A percentile compares a stretch with the other conserved stretches of the same genome.
phyloP scores from a whole-genome alignment of 2,888 invertebrate genomes.

The Omphaloscelis lunosa region DNA sequence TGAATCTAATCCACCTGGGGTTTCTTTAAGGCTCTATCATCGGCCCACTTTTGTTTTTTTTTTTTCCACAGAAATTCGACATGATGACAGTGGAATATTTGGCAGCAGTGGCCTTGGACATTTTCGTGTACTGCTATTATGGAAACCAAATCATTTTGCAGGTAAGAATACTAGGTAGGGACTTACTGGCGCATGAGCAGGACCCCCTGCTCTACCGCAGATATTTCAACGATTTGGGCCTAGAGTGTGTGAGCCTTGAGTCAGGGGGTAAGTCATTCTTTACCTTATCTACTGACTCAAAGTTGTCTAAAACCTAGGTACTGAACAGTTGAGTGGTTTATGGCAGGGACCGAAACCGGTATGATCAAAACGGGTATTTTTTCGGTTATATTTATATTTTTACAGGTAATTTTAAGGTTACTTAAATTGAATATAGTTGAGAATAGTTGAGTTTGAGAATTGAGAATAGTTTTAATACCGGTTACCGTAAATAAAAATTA shows the following conservation, averaged over 20 bases:
- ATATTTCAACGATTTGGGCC: too few species aligned
- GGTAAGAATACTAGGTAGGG: constrained; percentile 66
- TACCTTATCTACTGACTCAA: background rate
- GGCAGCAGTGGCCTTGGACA: constrained; percentile 84
- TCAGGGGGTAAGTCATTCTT: too few species aligned
- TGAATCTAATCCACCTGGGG: background rate
- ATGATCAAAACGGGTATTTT: too few species aligned
- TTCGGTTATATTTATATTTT: too few species aligned
- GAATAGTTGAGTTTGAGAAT: too few species aligned
- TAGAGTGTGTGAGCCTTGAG: background rate
- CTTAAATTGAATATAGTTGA: too few species aligned
- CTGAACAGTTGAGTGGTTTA: background rate
- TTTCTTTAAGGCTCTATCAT: constrained; percentile 3
- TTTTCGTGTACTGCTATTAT: constrained; percentile 85
- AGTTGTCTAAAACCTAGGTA: background rate
- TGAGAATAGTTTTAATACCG: too few species aligned
- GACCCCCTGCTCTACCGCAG: background rate
- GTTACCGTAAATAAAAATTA: too few species aligned
- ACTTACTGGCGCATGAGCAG: background rate
- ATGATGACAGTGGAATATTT: constrained; percentile 85
- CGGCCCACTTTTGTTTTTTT: background rate
- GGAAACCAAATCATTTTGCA: constrained; percentile 86
- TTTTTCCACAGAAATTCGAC: constrained; percentile 80
- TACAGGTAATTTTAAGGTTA: too few species aligned
- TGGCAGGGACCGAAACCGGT: too few species aligned